Evolutionary conservation across 2,888 invertebrate species (phyloP).

Genomic region (Caenorhabditis plicata): DNA sequence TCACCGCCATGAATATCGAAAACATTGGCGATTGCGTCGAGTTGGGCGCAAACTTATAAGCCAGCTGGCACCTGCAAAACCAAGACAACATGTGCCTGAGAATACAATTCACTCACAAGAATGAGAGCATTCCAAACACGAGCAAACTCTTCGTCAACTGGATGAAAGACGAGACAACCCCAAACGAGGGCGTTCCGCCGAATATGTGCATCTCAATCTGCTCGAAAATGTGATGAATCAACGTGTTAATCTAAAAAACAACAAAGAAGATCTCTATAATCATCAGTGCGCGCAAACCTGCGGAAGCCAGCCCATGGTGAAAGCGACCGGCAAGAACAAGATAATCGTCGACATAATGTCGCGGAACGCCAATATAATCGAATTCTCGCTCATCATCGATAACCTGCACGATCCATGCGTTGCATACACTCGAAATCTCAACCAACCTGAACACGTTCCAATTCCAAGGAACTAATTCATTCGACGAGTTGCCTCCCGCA

Average conservation of each 20-base stretch:
- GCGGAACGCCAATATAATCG: slow-evolving; percentile 40
- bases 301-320: slow-evolving; percentile 91
- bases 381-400: slow-evolving; percentile 5
- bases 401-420: slow-evolving; percentile 3
- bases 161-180: slow-evolving; percentile 67
- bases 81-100: not conserved
- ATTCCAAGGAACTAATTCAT: slow-evolving; percentile 41
- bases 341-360: slow-evolving; percentile 72
- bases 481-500: slow-evolving; percentile 12
- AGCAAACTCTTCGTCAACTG: slow-evolving; percentile 33
- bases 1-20: slow-evolving; percentile 86
- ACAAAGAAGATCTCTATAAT: slow-evolving; percentile 3
- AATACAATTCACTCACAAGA: slow-evolving; percentile 8
- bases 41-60: slow-evolving; percentile 47
- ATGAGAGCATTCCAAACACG: slow-evolving; percentile 68
- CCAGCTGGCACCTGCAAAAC: slow-evolving; percentile 25
- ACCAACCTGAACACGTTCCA: slow-evolving; percentile 50
- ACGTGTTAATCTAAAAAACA: slow-evolving; percentile 81
- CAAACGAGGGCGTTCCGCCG: slow-evolving; percentile 75
- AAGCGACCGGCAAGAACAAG: slow-evolving; percentile 87
- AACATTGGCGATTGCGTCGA: slow-evolving; percentile 71
- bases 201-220: slow-evolving; percentile 74
- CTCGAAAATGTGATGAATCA: slow-evolving; percentile 91
- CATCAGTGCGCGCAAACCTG: too few relatives aligned
- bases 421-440: not conserved